A percentile compares a stretch with the other conserved stretches of the same genome.
phyloP scores from a whole-genome alignment of 2,888 invertebrate species.

The Ophioninae sp. region DNA sequence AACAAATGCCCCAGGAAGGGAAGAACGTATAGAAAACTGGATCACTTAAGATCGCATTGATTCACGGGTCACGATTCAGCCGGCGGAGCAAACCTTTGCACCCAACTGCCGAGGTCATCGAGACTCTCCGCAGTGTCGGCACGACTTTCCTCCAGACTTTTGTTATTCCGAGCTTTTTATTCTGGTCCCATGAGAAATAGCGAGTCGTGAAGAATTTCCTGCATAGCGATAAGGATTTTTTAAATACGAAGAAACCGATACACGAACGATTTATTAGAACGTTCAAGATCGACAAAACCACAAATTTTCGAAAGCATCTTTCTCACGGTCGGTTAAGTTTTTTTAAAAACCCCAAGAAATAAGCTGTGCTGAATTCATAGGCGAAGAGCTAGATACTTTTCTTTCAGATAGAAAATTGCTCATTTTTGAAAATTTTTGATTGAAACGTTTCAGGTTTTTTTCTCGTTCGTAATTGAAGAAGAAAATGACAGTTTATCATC shows the following conservation, averaged over 20 bases:
- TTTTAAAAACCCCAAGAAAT: no score
- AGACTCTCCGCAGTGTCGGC: conserved; percentile 65
- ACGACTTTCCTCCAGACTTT: conserved; percentile 62
- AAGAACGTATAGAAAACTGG: conserved; percentile 61
- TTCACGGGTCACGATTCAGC: conserved; percentile 73
- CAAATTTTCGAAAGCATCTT: no score
- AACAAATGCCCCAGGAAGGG: conserved; percentile 29
- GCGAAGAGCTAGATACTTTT: no score
- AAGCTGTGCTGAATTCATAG: no score
- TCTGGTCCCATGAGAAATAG: conserved; percentile 60
- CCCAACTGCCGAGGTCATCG: conserved; percentile 59
- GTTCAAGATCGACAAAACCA: no score
- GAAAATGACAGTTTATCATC: no score
- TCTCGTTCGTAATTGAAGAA: no score
- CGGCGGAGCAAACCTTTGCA: conserved; percentile 65
- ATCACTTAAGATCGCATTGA: conserved; percentile 71
- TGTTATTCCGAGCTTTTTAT: conserved; percentile 31
- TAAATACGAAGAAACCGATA: conserved; percentile 25
- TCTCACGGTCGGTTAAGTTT: no score
- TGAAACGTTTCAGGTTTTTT: no score
- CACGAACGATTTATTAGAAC: no score
- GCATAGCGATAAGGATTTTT: not conserved
- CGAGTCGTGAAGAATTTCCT: conserved; percentile 7
- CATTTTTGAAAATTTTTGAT: no score
- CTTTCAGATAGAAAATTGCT: no score